phyloP scores from a whole-genome alignment of 1,140 invertebrate genomes.

The Anoplolepis gracilipes region DNA sequence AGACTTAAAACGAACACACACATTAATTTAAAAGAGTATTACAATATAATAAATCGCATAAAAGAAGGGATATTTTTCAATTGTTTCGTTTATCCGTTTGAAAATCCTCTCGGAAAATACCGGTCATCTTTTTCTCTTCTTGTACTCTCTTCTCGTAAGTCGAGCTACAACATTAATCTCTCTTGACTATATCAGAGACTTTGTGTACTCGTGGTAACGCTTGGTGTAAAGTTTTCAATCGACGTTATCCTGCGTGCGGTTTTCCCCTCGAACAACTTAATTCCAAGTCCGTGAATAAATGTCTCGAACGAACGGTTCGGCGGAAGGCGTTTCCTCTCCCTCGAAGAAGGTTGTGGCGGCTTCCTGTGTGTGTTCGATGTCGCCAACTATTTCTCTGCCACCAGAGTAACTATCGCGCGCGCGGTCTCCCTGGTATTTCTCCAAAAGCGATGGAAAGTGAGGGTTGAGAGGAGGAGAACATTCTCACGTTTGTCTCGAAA shows the following conservation, averaged over 20 bases:
- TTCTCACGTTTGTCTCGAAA: not conserved
- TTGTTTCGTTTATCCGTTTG: not conserved
- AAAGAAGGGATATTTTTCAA: not conserved
- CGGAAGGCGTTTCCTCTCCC: conserved; percentile 2
- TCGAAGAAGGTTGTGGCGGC: not conserved
- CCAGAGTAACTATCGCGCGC: conserved; percentile 28
- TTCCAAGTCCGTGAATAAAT: conserved; percentile 52
- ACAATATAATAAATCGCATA: not conserved
- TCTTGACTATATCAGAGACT: conserved; percentile 28
- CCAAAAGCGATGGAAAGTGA: not conserved
- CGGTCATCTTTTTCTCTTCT: not conserved
- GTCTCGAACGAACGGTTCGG: conserved; percentile 12
- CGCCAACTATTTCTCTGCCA: conserved; percentile 61
- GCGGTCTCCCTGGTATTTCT: conserved; percentile 4
- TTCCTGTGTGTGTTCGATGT: conserved; percentile 51
- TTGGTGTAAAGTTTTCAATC: conserved; percentile 12
- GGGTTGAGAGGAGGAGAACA: not conserved
- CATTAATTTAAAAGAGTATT: not conserved
- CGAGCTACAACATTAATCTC: conserved; percentile 34
- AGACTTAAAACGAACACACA: too few relatives aligned
- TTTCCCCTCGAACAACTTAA: conserved; percentile 42
- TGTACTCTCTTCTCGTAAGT: not conserved
- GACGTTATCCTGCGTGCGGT: conserved; percentile 20
- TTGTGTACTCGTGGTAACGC: not conserved
- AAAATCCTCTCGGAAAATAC: not conserved